These are phyloP conservation scores for Pollicipes pollicipes DNA, from an alignment of 1,140 invertebrate species.

Conservation along the genomic window DNA sequence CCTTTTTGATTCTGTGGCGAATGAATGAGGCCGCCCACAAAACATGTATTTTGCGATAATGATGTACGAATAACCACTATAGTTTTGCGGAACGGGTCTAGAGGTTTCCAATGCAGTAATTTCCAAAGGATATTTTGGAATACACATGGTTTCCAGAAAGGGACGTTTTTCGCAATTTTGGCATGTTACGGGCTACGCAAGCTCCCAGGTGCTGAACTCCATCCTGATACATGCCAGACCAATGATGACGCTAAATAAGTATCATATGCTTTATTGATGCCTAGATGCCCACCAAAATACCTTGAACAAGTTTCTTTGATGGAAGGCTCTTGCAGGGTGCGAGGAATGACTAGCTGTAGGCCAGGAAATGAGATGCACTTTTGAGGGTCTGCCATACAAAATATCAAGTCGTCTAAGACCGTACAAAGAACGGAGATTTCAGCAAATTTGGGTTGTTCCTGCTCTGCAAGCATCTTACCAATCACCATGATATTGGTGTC, in stretches of 20 bases:
- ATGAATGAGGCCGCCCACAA: neutral
- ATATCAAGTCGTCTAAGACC: neutral
- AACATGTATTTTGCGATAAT: neutral
- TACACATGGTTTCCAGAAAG: neutral
- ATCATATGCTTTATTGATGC: neutral
- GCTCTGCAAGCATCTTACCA: neutral
- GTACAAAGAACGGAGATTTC: neutral
- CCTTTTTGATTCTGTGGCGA: neutral
- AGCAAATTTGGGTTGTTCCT: neutral
- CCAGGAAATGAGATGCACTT: neutral
- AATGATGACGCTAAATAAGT: neutral
- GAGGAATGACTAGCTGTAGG: neutral
- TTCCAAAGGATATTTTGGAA: neutral
- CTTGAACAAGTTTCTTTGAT: neutral
- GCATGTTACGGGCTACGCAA: neutral
- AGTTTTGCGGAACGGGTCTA: neutral
- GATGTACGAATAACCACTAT: neutral
- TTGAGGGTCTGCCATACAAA: neutral
- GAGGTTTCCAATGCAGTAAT: neutral
- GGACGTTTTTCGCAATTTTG: neutral
- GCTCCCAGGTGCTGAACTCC: neutral
- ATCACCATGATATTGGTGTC: neutral
- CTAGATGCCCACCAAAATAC: neutral
- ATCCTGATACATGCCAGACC: neutral
- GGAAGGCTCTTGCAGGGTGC: neutral